These are phyloP conservation scores for Amazona vittata DNA, from an alignment of 2,113 vertebrate species.

Conservation along the genomic window DNA sequence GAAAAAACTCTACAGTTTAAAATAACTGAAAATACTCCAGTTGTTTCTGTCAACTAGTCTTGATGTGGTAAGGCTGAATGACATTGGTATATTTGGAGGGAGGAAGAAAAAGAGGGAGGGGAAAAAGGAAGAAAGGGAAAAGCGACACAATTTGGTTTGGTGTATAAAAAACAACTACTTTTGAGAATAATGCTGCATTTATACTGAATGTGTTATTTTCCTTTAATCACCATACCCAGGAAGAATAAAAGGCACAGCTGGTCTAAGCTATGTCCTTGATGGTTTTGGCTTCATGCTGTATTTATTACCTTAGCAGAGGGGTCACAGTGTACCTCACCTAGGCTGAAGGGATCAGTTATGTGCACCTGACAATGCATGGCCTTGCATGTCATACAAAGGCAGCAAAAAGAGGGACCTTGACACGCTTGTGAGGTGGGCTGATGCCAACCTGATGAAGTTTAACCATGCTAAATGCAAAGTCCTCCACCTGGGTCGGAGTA, in stretches of 20 bases:
- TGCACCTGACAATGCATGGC: not conserved
- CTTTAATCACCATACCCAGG: not conserved
- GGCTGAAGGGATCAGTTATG: not conserved
- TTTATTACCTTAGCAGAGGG: not conserved
- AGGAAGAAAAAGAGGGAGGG: not conserved
- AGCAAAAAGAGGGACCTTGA: not conserved
- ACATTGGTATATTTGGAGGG: not conserved
- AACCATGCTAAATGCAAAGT: too few relatives aligned
- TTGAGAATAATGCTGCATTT: not conserved
- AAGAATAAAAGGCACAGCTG: not conserved
- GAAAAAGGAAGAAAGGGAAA: not conserved
- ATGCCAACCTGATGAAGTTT: too few relatives aligned
- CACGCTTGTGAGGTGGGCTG: too few relatives aligned
- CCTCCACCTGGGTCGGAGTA: too few relatives aligned
- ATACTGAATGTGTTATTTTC: not conserved
- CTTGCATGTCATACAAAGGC: not conserved
- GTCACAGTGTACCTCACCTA: not conserved
- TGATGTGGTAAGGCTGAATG: not conserved
- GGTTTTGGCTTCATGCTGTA: not conserved
- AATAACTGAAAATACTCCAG: not conserved
- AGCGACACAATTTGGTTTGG: not conserved
- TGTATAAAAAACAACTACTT: not conserved
- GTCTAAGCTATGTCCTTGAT: rapidly evolving
- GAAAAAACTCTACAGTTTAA: not conserved
- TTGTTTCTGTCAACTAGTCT: not conserved